Evolutionary conservation across 2,113 vertebrate genomes (phyloP), one percentile per base, ranked within the genome.

Genomic region (Campylomormyrus numenius): DNA sequence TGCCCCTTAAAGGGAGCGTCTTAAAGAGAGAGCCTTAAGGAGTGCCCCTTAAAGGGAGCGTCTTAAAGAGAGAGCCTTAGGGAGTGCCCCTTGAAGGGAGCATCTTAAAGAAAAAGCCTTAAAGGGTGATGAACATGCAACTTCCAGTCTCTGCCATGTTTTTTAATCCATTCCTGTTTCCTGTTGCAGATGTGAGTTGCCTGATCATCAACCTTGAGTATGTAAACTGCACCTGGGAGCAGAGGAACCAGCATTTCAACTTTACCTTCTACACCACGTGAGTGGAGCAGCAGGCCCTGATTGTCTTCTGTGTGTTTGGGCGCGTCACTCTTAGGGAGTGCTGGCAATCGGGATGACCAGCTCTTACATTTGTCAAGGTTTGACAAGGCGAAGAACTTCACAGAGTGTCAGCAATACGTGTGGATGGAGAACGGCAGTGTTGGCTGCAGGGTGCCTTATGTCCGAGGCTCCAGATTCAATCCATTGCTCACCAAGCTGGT

Each of bases 401-500:
- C 0, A 0, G 52, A 85, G n/a, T 95, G 95, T 77, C 4, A 48
- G 35, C 50, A 3, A 8, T 95, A 95, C 53, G 21, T 94, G 88
- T 66, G 42, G 24, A 85, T 92, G 53, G 91, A 91, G 4, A 27
- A 31, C 11, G 27, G 1, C 6, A 91, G 15, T 8, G 91, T 17
- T 11, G 94, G 94, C 89, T 95, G 95, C 15, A 83, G 52, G 0
- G 91, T 62, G 8, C 90, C 92, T 45, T 93, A 49, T 35, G 0
- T 0, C 0, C 0, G 1, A 45, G 58, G 10, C 27, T 7, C 31
- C 0, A 92, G 92, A 89, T 95, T 95, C 66, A 0, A 0, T 0
- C 0, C 5, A 0, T 93, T 94, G 91, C 0, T 90, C 13, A 93
- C 92, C 15, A 31, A 0, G 49, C 92, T 95, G 85, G 2, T 0